Conservation (phyloP, 2,888 invertebrate genomes). For the Cantharis nigra region DNA sequence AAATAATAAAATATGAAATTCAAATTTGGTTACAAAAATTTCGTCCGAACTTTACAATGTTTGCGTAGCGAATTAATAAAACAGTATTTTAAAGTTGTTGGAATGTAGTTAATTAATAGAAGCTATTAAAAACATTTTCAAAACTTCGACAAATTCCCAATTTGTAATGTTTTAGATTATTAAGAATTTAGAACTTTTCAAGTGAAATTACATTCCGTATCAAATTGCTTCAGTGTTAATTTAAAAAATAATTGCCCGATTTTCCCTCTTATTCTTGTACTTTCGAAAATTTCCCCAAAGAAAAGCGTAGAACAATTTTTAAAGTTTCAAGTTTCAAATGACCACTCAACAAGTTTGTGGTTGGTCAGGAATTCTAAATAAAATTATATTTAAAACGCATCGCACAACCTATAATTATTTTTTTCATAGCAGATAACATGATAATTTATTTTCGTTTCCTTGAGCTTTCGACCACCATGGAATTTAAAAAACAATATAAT, state of each 20-base stretch:
- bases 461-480: not conserved
- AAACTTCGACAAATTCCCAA: conserved; percentile 10
- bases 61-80: conserved; percentile 4
- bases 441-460: not conserved
- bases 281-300: too few relatives aligned
- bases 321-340: not conserved
- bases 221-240: conserved; percentile 8
- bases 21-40: not conserved
- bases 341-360: not conserved
- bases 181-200: conserved; percentile 17
- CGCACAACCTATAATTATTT: not conserved
- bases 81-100: conserved; percentile 21
- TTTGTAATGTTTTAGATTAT: conserved; percentile 11
- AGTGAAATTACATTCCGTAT: conserved; percentile 2
- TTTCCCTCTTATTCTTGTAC: not conserved
- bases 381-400: not conserved
- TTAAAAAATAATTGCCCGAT: not conserved
- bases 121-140: conserved; percentile 20
- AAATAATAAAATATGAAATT: not conserved
- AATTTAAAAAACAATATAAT: not conserved
- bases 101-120: conserved; percentile 32
- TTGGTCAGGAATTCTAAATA: not conserved
- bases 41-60: not conserved
- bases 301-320: not conserved
- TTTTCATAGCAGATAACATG: not conserved